phyloP scores from a whole-genome alignment of 2,797 vertebrate species.

The Halcyon chelicuti region DNA sequence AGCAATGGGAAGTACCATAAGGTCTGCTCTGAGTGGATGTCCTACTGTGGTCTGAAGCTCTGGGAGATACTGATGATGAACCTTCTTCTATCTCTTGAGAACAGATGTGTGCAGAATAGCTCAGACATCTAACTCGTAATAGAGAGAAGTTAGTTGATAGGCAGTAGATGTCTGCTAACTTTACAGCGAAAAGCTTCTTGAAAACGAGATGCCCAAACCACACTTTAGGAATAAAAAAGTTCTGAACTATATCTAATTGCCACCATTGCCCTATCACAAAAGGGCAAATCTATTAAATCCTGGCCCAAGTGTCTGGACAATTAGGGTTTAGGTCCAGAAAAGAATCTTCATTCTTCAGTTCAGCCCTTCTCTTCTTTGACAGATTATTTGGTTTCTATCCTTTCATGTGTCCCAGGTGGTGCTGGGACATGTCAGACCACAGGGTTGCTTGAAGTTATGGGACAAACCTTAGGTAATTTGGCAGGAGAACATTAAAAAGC shows the following conservation, averaged over 20 bases:
- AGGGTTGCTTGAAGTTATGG: slow-evolving; percentile 19
- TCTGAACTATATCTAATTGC: neutral
- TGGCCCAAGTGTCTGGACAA: neutral
- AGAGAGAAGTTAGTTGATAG: neutral
- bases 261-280: neutral
- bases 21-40: neutral
- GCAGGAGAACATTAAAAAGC: slow-evolving; percentile 64
- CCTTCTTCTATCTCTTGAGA: neutral
- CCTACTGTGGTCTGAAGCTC: neutral
- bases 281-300: neutral
- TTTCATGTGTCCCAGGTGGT: slow-evolving; percentile 41
- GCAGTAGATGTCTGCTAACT: neutral
- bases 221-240: neutral
- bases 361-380: neutral
- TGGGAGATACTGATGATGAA: neutral
- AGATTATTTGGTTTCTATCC: neutral
- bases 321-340: neutral
- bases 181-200: neutral
- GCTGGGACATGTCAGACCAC: slow-evolving; percentile 40
- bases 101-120: neutral
- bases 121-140: neutral
- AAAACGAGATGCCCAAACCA: neutral
- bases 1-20: neutral
- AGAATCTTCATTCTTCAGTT: neutral
- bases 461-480: slow-evolving; percentile 43